Evolutionary conservation across 2,888 invertebrate genomes (phyloP), one percentile per base, ranked within the genome.

Genomic region (Phorcus lineatus): DNA sequence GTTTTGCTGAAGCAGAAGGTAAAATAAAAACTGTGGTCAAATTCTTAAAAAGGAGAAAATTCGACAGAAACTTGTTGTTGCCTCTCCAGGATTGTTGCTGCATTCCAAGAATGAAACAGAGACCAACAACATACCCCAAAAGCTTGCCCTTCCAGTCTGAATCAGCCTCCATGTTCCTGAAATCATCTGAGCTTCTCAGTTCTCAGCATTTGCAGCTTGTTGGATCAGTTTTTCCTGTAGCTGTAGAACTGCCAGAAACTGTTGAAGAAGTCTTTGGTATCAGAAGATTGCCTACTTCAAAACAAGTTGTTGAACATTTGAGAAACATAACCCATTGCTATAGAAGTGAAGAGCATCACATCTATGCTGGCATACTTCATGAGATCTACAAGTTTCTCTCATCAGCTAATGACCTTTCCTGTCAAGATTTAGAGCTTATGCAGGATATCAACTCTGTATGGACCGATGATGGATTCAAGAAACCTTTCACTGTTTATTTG

Each of bases 171-270:
- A 74, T 78, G 11, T 82, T 87, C 66, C 80, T 79, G 24, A 82
- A 81, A 31, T 85, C 88, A 0, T 24, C 31, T 11, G 83, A 86
- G 11, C 79, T 87, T 80, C 79, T 66, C 17, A 53, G 55, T 22
- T 80, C 67, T 62, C 55, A n/a, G 6, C 11, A 81, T 74, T 79
- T 79, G 2, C 40, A 40, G 11, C 16, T 85, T 11, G 76, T 80
- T 16, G 88, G 87, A 16, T 85, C 86, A 11, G 85, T 86, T 36
- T 70, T 78, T 75, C 83, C 85, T 11, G 77, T 87, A 13, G 19
- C 76, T 28, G 36, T 6, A 11, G 22, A 66, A 22, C 55, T 79
- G 19, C 52, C 79, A 24, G 47, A 57, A 7, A n/a, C 16, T 9
- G 28, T 77, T 19, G 52, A 53, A 6, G 13, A 53, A 28, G 6